Evolutionary conservation across 2,888 invertebrate species (phyloP), one percentile per base, ranked within the genome.

Genomic region (Crepidodera aurea): DNA sequence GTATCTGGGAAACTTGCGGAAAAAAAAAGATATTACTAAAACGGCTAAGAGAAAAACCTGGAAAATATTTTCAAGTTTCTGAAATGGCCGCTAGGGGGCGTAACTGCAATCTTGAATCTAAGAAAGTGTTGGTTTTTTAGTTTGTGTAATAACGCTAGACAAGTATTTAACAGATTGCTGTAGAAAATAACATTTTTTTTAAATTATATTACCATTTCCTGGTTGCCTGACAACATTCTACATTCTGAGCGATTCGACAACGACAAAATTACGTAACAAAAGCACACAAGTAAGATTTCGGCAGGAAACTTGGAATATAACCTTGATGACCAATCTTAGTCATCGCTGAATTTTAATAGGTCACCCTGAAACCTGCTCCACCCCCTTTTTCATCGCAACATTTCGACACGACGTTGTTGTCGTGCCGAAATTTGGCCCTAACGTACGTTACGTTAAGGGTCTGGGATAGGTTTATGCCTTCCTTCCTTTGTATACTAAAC

Each of bases 271-370:
- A n/a, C 56, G 18, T 34, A 50, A 44, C 50, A 56, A 44, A 50
- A 16, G 27, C 39, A 51, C 19, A 51, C 51, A 44, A 39, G 29
- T 37, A 54, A 50, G 55, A 61, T 61, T 56, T 54, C 42, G 34
- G 55, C 46, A 61, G 61, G 37, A 56, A 56, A 61, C 48, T 60
- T 46, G 51, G 57, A 57, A 57, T 22, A 60, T 61, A 61, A 56
- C 61, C 61, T 61, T 61, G 61, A 61, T 50, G 56, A 61, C 61
- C 61, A 61, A 60, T 56, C 61, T 34, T 42, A 37, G 32, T 50
- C 50, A 50, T 46, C 61, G 19, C 61, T 56, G 61, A 61, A 61
- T 56, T 61, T 61, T 56, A 56, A 61, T 56, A 56, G 61, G 61
- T 61, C 61, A 61, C 61, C 55, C 61, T 34, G 48, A 55, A 32